Evolutionary conservation across 2,888 invertebrate genomes (phyloP).

Genomic region (Drosophila cracens): DNA sequence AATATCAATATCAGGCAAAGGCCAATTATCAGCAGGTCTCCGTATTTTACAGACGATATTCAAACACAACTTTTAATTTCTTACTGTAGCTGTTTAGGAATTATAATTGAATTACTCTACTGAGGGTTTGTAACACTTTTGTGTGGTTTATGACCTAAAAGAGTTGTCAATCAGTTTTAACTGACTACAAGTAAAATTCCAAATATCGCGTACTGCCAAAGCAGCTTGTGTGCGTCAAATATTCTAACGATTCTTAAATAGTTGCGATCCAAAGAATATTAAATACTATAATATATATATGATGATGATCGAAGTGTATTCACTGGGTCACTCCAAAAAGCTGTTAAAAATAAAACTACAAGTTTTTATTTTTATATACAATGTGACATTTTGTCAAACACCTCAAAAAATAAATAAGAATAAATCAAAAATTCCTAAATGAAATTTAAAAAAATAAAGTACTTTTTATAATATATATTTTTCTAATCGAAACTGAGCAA

Average conservation of each 20-base stretch:
- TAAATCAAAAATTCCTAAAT: constrained; percentile 5
- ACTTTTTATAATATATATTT: constrained; percentile 54
- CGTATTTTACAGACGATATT: constrained; percentile 3
- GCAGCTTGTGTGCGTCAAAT: constrained; percentile 43
- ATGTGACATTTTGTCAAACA: constrained; percentile 55
- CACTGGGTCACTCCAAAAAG: constrained; percentile 40
- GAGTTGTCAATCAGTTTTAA: constrained; percentile 11
- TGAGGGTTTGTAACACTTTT: constrained; percentile 12
- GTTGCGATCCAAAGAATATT: constrained; percentile 57
- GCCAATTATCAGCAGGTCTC: constrained; percentile 7
- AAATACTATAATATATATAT: constrained; percentile 20
- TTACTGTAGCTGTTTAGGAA: constrained; percentile 1
- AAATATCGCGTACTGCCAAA: constrained; percentile 51
- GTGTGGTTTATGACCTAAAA: constrained; percentile 15
- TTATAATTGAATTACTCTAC: constrained; percentile 5
- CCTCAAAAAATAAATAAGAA: constrained; percentile 7
- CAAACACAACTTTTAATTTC: neutral
- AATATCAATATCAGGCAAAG: constrained; percentile 5
- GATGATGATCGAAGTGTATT: constrained; percentile 50
- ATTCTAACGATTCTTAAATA: constrained; percentile 42
- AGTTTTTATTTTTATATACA: constrained; percentile 63
- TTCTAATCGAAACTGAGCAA: constrained; percentile 38
- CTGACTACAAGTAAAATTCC: constrained; percentile 23
- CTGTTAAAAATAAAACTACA: constrained; percentile 45
- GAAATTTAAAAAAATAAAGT: constrained; percentile 11